Base-by-base conservation (phyloP, 1,140 invertebrate genomes). In the Zaprionus capensis region DNA sequence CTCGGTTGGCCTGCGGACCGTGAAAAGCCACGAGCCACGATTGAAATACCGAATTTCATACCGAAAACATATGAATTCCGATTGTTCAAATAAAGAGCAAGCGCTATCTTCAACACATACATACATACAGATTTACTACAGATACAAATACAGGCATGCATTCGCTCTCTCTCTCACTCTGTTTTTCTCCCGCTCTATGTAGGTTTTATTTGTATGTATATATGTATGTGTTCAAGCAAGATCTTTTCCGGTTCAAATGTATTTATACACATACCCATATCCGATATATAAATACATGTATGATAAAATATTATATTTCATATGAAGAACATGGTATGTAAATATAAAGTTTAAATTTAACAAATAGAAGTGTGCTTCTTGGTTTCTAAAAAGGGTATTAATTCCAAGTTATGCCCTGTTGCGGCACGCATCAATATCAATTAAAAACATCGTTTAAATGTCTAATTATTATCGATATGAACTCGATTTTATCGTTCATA, bases 1-100 rank as follows among this genome's bases (percentile, higher is more conserved):
- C 74, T 85, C 86, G 86, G 87, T 91, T 91, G 87, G 84, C 90
- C 71, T 91, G 80, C 78, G 83, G 86, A 91, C 80, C 86, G 87
- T 91, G 86, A 91, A 87, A 87, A 91, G 86, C 86, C 86, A 91
- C 86, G 86, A 91, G 86, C 86, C 86, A 91, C 87, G 88, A 91
- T 91, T 91, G 83, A 90, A 90, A 90, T 91, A 86, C 86, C 86
- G 82, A 90, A 90, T 90, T 91, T 90, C 76, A 90, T 90, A 90
- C 80, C 76, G 80, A 90, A 85, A 90, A 84, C 79, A 82, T 82
- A 90, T 90, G 85, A 90, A 85, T 80, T 80, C 85, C 73, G 76
- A 85, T 88, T 81, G 85, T 90, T 79, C 61, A 86, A 81, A 84
- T 81, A 74, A 81, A 79, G 70, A 87, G 69, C 67, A 73, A 84